These are phyloP conservation scores for Labeo rohita DNA, from an alignment of 2,113 vertebrate species.

Conservation along the genomic window DNA sequence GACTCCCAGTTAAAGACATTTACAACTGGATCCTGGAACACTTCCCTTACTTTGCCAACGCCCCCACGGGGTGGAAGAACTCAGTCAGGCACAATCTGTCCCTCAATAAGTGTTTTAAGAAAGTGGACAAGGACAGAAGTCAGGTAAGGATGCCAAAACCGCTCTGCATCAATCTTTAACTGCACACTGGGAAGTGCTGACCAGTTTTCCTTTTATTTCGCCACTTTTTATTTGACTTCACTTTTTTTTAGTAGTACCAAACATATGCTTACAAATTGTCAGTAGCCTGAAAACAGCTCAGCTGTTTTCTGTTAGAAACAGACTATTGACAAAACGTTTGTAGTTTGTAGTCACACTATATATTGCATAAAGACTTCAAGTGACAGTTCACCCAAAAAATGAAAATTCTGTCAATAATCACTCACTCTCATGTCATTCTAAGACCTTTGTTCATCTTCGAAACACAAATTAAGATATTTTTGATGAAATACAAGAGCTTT, in stretches of 20 bases:
- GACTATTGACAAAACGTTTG: neutral
- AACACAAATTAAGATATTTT: no score
- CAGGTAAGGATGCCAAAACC: slow-evolving; percentile 79
- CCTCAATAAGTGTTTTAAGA: slow-evolving; percentile 94
- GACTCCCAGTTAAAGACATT: slow-evolving; percentile 90
- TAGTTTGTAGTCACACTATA: neutral
- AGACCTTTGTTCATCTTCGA: no score
- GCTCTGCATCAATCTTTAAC: slow-evolving; percentile 5
- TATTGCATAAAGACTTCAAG: neutral
- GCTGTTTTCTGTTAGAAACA: neutral
- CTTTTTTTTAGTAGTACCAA: neutral
- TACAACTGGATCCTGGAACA: slow-evolving; percentile 96
- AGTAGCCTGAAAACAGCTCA: neutral
- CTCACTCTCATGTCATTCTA: no score
- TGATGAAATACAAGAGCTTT: no score
- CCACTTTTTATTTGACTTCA: neutral
- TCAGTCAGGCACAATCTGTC: slow-evolving; percentile 91
- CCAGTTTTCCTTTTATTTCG: neutral
- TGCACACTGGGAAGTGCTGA: slow-evolving; percentile 17
- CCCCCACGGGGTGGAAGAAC: slow-evolving; percentile 93
- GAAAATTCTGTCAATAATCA: no score
- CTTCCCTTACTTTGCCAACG: slow-evolving; percentile 90
- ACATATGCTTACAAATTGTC: neutral
- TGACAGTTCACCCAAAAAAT: no score
- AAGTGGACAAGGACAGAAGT: slow-evolving; percentile 92